These are phyloP conservation scores for Biston betularia DNA, from an alignment of 2,888 invertebrate species.

Conservation along the genomic window DNA sequence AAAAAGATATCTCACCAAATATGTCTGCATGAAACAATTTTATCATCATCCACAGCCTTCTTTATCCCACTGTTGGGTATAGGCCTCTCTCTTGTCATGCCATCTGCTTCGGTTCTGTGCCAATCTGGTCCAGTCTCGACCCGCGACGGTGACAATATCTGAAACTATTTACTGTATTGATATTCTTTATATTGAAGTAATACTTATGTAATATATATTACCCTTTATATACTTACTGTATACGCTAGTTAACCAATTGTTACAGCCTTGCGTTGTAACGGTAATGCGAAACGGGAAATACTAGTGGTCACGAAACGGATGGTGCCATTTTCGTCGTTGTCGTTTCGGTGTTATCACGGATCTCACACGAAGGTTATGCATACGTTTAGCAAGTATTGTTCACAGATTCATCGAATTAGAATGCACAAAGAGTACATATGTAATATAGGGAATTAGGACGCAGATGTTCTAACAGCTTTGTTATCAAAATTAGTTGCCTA, in stretches of 20 bases:
- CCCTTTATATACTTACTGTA: constrained; percentile 21
- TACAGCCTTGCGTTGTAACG: constrained; percentile 64
- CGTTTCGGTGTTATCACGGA: constrained; percentile 60
- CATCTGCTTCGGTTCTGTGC: no score
- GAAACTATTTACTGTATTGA: no score
- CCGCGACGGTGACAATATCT: no score
- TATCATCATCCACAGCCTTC: no score
- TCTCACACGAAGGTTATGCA: constrained; percentile 55
- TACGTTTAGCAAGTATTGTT: constrained; percentile 40
- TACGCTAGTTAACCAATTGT: constrained; percentile 50
- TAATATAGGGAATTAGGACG: constrained; percentile 55
- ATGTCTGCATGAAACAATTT: no score
- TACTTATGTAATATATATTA: background rate
- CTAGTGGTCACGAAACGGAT: constrained; percentile 66
- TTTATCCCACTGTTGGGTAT: no score
- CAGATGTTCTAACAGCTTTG: constrained; percentile 50
- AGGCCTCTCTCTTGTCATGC: no score
- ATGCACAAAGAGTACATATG: constrained; percentile 5
- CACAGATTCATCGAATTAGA: constrained; percentile 23
- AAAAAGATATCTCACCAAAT: no score
- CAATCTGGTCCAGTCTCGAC: no score
- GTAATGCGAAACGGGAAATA: constrained; percentile 70
- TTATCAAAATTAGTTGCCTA: constrained; percentile 8
- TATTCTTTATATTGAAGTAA: no score
- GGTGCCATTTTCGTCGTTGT: constrained; percentile 65